A percentile compares a stretch with the other conserved stretches of the same genome.
phyloP scores from a whole-genome alignment of 23 tunicate genomes.

The Trididemnum clinides region DNA sequence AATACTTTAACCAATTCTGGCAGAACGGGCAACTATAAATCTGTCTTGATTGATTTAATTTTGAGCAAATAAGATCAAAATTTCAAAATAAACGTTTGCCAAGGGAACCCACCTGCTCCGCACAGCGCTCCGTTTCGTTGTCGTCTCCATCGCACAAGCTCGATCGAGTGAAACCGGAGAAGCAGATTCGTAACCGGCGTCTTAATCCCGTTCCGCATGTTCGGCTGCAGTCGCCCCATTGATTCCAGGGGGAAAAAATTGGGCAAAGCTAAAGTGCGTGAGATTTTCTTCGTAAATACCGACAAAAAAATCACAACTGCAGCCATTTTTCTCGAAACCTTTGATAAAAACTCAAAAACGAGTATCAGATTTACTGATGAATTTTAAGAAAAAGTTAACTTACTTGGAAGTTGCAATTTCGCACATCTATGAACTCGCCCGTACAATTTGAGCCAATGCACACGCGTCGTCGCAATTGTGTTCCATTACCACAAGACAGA shows the following conservation, averaged over 20 bases:
- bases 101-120: constrained; percentile 16
- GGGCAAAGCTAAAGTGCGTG: constrained; percentile 58
- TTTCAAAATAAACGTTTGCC: background rate
- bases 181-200: constrained; percentile 50
- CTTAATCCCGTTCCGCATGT: constrained; percentile 83
- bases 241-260: constrained; percentile 22
- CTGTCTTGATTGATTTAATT: background rate
- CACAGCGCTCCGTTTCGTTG: constrained; percentile 8
- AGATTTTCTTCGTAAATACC: background rate
- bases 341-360: too few species aligned
- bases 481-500: constrained; percentile 68
- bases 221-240: constrained; percentile 59
- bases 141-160: constrained; percentile 18
- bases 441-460: constrained; percentile 50
- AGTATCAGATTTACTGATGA: too few species aligned
- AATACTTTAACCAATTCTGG: background rate
- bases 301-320: too few species aligned
- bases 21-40: background rate
- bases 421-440: constrained; percentile 41
- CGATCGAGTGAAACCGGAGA: constrained; percentile 28
- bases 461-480: constrained; percentile 26
- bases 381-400: too few species aligned
- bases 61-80: background rate
- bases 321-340: too few species aligned
- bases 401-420: constrained; percentile 34